Percentiles rank a stretch among this genome's conserved stretches.
phyloP scores from a whole-genome alignment of 2,797 vertebrate species.

The Sparus aurata region DNA sequence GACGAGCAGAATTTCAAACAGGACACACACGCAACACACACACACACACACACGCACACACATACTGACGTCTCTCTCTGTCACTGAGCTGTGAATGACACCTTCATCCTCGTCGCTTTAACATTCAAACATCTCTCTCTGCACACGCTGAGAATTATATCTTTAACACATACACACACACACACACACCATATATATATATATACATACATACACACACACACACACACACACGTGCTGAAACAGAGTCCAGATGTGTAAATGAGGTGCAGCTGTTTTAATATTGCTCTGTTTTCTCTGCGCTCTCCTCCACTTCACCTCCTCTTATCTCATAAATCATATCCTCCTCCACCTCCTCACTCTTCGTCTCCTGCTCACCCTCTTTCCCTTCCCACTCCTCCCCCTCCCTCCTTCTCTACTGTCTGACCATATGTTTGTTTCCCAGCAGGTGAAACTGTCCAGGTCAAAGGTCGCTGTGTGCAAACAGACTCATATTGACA shows the following conservation, averaged over 20 bases:
- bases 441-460: slow-evolving; percentile 59
- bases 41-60: slow-evolving; percentile 21
- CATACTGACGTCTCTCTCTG: slow-evolving; percentile 36
- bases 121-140: slow-evolving; percentile 69
- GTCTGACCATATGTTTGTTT: slow-evolving; percentile 42
- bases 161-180: slow-evolving; percentile 22
- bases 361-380: not conserved
- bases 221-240: not conserved
- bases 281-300: slow-evolving; percentile 66
- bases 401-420: slow-evolving; percentile 1
- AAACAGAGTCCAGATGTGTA: slow-evolving; percentile 59
- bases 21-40: slow-evolving; percentile 52
- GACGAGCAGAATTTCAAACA: slow-evolving; percentile 80
- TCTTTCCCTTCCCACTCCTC: not conserved
- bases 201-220: slow-evolving; percentile 22
- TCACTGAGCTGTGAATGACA: slow-evolving; percentile 80
- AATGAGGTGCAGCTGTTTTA: slow-evolving; percentile 78
- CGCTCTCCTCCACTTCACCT: slow-evolving; percentile 56
- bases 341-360: not conserved
- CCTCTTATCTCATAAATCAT: slow-evolving; percentile 65
- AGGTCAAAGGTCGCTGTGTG: slow-evolving; percentile 64
- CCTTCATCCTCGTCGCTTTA: slow-evolving; percentile 73
- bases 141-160: slow-evolving; percentile 37
- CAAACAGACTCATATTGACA: slow-evolving; percentile 68
- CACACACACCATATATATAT: slow-evolving; percentile 1